Evolutionary conservation across 2,797 vertebrate species (phyloP).

Genomic region (Centropyge bicolor): DNA sequence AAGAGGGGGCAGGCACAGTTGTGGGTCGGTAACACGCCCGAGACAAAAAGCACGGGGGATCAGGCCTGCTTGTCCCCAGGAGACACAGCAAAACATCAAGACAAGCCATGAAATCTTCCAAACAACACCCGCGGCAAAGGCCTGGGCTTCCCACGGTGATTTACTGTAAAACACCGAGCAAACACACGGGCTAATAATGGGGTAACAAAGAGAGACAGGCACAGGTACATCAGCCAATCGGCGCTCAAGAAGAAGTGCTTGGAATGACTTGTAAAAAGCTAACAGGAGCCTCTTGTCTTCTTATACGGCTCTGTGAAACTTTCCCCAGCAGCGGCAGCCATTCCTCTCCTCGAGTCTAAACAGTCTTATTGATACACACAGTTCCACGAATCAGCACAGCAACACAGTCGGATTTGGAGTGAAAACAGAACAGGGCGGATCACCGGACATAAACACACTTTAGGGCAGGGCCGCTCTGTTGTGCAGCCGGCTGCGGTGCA

Average conservation of each 20-base stretch:
- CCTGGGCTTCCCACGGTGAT: slow-evolving; percentile 87
- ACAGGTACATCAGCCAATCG: slow-evolving; percentile 81
- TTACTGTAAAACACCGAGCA: slow-evolving; percentile 82
- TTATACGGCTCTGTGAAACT: slow-evolving; percentile 68
- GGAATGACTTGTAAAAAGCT: slow-evolving; percentile 79
- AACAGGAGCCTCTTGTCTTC: slow-evolving; percentile 75
- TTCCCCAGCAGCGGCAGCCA: slow-evolving; percentile 59
- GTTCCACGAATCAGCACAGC: slow-evolving; percentile 52
- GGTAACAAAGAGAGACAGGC: slow-evolving; percentile 66
- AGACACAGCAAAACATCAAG: slow-evolving; percentile 82
- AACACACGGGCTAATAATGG: slow-evolving; percentile 73
- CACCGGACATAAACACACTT: slow-evolving; percentile 59
- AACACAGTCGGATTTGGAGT: slow-evolving; percentile 38
- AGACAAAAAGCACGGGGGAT: slow-evolving; percentile 80
- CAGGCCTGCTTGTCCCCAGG: slow-evolving; percentile 64
- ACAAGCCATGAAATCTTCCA: slow-evolving; percentile 83
- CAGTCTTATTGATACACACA: slow-evolving; percentile 62
- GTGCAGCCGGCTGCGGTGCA: slow-evolving; percentile 33
- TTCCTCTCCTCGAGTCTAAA: slow-evolving; percentile 55
- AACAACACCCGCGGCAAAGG: slow-evolving; percentile 75
- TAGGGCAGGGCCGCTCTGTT: slow-evolving; percentile 18
- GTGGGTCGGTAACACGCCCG: slow-evolving; percentile 76
- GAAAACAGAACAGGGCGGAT: slow-evolving; percentile 62
- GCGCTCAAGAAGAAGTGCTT: slow-evolving; percentile 55
- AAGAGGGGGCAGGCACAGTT: slow-evolving; percentile 61